Conservation (phyloP, 2,797 vertebrate species). For the Enteromius paludinosus region DNA sequence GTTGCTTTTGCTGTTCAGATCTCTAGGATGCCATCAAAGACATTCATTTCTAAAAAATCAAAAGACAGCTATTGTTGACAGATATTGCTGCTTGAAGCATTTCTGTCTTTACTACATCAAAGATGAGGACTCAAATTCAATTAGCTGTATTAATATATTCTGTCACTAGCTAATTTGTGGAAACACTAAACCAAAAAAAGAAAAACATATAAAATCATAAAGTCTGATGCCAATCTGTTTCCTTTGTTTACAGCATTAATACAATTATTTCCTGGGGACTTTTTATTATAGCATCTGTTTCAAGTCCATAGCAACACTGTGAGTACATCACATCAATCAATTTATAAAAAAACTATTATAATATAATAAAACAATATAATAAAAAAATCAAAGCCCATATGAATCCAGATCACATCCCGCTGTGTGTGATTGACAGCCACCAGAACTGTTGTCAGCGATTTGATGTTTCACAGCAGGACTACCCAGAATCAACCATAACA, state of each 20-base stretch:
- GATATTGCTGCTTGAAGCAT: not conserved
- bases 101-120: constrained; percentile 7
- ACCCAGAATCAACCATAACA: constrained; percentile 3
- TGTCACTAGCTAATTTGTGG: not conserved
- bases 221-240: not conserved
- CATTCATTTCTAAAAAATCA: not conserved
- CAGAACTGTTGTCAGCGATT: not conserved
- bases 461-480: constrained; percentile 12
- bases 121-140: not conserved
- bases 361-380: too few species aligned
- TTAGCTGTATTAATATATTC: constrained; percentile 5
- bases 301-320: not conserved
- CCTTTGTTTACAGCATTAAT: not conserved
- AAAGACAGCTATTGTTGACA: not conserved
- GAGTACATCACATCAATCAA: not conserved
- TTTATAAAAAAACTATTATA: not conserved
- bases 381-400: too few species aligned
- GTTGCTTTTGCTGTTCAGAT: not conserved
- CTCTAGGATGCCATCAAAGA: constrained; percentile 5
- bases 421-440: not conserved
- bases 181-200: not conserved
- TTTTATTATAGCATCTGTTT: constrained; percentile 10
- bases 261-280: not conserved
- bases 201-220: not conserved
- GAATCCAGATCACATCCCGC: not conserved